Conservation (phyloP, 2,113 vertebrate species). For the Perognathus longimembris region DNA sequence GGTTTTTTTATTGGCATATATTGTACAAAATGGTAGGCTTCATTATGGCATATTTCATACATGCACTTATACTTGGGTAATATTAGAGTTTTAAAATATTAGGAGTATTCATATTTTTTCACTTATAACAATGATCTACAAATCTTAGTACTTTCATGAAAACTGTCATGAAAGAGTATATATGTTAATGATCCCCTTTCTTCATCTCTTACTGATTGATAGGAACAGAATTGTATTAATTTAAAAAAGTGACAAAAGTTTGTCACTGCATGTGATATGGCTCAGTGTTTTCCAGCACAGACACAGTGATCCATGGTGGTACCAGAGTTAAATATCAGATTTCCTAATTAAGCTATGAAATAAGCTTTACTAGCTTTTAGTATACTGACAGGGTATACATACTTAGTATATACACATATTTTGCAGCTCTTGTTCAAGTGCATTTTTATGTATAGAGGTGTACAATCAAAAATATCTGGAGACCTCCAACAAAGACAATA, state of each 20-base stretch:
- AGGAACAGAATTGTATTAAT: slow-evolving; percentile 1
- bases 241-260: not conserved
- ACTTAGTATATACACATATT: not conserved
- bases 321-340: not conserved
- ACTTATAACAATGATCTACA: not conserved
- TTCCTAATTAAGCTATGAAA: not conserved
- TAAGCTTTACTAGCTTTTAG: not conserved
- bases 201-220: not conserved
- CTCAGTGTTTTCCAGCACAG: not conserved
- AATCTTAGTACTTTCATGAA: not conserved
- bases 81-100: not conserved
- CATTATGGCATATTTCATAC: too few relatives aligned
- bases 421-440: not conserved
- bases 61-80: too few relatives aligned
- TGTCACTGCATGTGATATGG: not conserved
- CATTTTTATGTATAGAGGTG: not conserved
- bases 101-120: not conserved
- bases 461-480: not conserved
- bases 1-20: too few relatives aligned
- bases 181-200: not conserved
- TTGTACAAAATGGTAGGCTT: too few relatives aligned
- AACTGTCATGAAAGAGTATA: not conserved
- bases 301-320: not conserved
- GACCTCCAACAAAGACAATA: not conserved
- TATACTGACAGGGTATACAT: not conserved